Conservation (phyloP, 1,140 invertebrate genomes). For the Belonocnema kinseyi region DNA sequence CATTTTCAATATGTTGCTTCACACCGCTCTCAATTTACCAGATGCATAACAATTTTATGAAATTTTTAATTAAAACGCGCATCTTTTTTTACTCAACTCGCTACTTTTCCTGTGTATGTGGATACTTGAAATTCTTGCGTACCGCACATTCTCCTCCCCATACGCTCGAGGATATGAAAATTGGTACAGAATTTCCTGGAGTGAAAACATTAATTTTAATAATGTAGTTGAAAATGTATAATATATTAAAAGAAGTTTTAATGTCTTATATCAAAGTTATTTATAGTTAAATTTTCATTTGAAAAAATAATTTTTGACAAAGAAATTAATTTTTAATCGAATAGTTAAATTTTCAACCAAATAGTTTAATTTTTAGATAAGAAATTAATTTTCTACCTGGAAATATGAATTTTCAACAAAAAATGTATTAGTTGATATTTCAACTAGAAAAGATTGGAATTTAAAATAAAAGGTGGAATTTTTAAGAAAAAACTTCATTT, state of each 20-base stretch:
- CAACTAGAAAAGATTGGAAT: too few relatives aligned
- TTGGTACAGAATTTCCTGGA: background rate
- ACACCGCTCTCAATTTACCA: conserved; percentile 17
- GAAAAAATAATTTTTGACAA: too few relatives aligned
- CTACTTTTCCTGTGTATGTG: conserved; percentile 23
- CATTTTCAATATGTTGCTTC: conserved; percentile 25
- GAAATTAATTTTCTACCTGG: too few relatives aligned
- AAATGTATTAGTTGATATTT: too few relatives aligned
- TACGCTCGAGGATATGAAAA: background rate
- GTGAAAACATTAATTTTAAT: background rate
- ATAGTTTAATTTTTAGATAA: too few relatives aligned
- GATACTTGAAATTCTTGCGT: conserved; percentile 26
- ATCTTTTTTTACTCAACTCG: conserved; percentile 22
- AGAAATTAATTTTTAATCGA: too few relatives aligned
- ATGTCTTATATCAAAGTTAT: too few relatives aligned
- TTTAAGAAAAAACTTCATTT: too few relatives aligned
- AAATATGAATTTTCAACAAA: too few relatives aligned
- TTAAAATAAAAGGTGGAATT: too few relatives aligned
- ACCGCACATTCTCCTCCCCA: background rate
- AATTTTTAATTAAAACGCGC: conserved; percentile 24
- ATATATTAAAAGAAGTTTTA: background rate
- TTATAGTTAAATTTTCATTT: too few relatives aligned
- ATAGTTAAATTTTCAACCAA: too few relatives aligned
- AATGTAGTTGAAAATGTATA: background rate
- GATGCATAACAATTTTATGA: conserved; percentile 21